A percentile compares a stretch with the other conserved stretches of the same genome.
phyloP scores from a whole-genome alignment of 2,797 vertebrate species.

The Lacerta agilis region DNA sequence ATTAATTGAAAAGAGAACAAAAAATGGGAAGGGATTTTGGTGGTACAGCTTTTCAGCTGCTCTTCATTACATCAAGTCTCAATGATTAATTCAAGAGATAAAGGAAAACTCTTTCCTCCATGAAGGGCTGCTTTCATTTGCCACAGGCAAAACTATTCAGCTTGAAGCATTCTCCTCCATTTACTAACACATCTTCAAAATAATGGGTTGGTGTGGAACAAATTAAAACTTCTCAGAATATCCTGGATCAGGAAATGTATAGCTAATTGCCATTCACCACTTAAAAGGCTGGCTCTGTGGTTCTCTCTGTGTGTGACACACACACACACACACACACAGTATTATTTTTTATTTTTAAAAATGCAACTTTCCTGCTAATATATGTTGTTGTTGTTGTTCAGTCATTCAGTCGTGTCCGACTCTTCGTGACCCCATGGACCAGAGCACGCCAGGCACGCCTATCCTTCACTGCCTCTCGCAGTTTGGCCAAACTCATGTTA shows the following conservation, averaged over 20 bases:
- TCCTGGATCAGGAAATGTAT: slow-evolving; percentile 9
- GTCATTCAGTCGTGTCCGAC: too few relatives aligned
- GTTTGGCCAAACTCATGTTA: too few relatives aligned
- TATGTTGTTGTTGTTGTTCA: too few relatives aligned
- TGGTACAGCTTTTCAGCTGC: slow-evolving; percentile 30
- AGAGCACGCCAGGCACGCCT: too few relatives aligned
- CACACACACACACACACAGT: neutral
- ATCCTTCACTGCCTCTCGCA: too few relatives aligned
- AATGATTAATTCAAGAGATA: slow-evolving; percentile 45
- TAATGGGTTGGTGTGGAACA: neutral
- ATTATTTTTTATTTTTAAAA: slow-evolving; percentile 11
- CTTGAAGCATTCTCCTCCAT: slow-evolving; percentile 9
- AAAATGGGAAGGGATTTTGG: slow-evolving; percentile 4
- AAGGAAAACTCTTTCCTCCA: neutral
- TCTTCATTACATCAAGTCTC: slow-evolving; percentile 44
- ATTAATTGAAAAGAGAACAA: slow-evolving; percentile 69
- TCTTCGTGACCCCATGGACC: too few relatives aligned
- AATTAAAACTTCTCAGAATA: slow-evolving; percentile 33
- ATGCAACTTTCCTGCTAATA: slow-evolving; percentile 4
- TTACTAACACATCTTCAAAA: neutral
- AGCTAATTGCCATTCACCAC: slow-evolving; percentile 19
- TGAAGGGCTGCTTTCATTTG: slow-evolving; percentile 3
- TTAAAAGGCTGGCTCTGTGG: neutral
- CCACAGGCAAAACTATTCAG: slow-evolving; percentile 8
- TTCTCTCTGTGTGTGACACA: neutral